A percentile compares a stretch with the other conserved stretches of the same genome.
phyloP scores from a whole-genome alignment of 2,888 invertebrate genomes.

The Drosophila fungiperda region DNA sequence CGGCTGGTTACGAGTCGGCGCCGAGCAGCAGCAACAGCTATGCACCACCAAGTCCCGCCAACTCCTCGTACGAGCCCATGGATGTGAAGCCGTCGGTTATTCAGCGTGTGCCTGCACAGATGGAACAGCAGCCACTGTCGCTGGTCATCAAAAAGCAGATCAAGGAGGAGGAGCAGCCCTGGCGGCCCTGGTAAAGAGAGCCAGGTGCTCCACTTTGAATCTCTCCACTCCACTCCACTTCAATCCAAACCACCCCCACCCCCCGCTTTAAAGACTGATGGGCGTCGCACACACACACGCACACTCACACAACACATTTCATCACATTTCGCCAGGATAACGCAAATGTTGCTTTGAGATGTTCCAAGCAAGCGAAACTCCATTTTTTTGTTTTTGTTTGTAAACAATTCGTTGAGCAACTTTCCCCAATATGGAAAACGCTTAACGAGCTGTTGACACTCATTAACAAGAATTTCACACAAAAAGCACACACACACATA shows the following conservation, averaged over 20 bases:
- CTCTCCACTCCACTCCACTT: conserved; percentile 39
- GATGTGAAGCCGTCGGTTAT: conserved; percentile 86
- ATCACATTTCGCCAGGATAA: conserved; percentile 73
- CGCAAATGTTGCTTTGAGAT: conserved; percentile 75
- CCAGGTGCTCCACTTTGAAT: conserved; percentile 33
- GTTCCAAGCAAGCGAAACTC: conserved; percentile 69
- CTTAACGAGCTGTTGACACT: conserved; percentile 32
- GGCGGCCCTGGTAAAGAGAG: conserved; percentile 90
- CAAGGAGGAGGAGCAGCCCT: conserved; percentile 90
- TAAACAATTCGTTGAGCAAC: conserved; percentile 30
- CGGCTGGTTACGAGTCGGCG: conserved; percentile 85
- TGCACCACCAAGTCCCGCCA: conserved; percentile 87
- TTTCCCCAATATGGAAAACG: conserved; percentile 21
- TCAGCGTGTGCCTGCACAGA: conserved; percentile 86
- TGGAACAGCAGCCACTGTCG: conserved; percentile 87
- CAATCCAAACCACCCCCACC: conserved; percentile 8
- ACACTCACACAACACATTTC: conserved; percentile 65
- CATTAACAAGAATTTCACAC: conserved; percentile 28
- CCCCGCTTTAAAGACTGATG: conserved; percentile 75
- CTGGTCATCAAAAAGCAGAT: conserved; percentile 89
- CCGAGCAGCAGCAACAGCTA: conserved; percentile 85
- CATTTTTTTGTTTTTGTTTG: conserved; percentile 9
- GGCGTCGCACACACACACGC: conserved; percentile 61
- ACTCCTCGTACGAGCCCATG: conserved; percentile 85
- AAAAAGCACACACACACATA: conserved; percentile 36